These are phyloP conservation scores for Cecropterus lyciades DNA, from an alignment of 1,140 invertebrate genomes.

Conservation along the genomic window DNA sequence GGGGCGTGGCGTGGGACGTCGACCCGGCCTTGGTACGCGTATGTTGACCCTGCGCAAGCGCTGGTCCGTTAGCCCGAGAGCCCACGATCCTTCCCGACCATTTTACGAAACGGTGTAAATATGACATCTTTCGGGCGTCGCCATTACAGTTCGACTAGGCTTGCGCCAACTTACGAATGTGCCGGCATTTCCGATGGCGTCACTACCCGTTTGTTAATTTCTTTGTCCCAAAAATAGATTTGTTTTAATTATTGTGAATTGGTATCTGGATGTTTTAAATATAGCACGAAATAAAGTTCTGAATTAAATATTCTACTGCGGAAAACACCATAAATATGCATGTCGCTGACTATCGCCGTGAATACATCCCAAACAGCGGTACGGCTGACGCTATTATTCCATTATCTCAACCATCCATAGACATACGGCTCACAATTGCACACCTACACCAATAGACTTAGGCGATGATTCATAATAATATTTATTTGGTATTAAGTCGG, in stretches of 20 bases:
- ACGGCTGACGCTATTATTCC: neutral
- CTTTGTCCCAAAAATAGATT: conserved; percentile 31
- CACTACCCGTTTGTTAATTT: conserved; percentile 30
- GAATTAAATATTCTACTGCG: too few relatives aligned
- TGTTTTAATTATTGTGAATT: conserved; percentile 25
- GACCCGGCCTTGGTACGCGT: conserved; percentile 66
- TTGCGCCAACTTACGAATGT: conserved; percentile 33
- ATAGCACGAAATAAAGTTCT: too few relatives aligned
- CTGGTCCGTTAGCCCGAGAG: conserved; percentile 55
- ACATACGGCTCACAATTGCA: neutral
- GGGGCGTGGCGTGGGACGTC: conserved; percentile 45
- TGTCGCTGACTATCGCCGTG: too few relatives aligned
- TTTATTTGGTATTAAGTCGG: neutral
- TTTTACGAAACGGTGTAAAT: conserved; percentile 40
- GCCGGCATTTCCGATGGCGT: conserved; percentile 38
- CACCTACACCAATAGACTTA: neutral
- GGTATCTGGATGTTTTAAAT: neutral
- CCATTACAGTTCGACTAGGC: conserved; percentile 42
- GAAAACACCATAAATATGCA: too few relatives aligned
- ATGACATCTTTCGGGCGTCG: conserved; percentile 33
- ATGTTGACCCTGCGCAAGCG: conserved; percentile 72
- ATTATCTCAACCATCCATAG: neutral
- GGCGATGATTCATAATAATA: neutral
- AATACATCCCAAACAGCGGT: neutral
- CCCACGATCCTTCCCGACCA: conserved; percentile 46